Evolutionary conservation across 2,888 invertebrate species (phyloP).

Genomic region (Epinotia brunnichana): DNA sequence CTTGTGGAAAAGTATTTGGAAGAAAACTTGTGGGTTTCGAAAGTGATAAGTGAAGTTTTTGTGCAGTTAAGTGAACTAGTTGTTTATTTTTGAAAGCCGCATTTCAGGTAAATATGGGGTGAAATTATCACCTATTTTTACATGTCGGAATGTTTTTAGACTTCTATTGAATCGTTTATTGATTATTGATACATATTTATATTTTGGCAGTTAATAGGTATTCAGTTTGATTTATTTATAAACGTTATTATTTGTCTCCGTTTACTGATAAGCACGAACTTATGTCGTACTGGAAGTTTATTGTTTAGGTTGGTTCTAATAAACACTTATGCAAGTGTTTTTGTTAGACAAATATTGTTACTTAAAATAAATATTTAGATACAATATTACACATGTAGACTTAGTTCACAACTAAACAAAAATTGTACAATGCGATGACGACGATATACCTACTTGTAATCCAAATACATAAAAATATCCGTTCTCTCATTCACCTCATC

Average conservation of each 20-base stretch:
- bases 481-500: too few species aligned
- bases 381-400: too few species aligned
- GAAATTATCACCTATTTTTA: background rate
- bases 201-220: background rate
- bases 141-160: background rate
- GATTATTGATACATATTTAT: background rate
- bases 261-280: background rate
- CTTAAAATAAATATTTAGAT: too few species aligned
- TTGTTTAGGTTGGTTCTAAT: background rate
- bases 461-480: too few species aligned
- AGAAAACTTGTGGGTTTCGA: slow-evolving; percentile 43
- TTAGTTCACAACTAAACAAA: too few species aligned
- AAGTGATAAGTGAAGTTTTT: slow-evolving; percentile 42
- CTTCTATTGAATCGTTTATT: background rate
- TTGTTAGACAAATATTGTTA: background rate
- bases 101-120: slow-evolving; percentile 17
- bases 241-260: background rate
- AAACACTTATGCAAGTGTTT: background rate
- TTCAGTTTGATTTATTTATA: background rate
- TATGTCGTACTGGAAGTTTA: background rate
- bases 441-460: too few species aligned
- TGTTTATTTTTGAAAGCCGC: slow-evolving; percentile 6
- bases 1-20: slow-evolving; percentile 42
- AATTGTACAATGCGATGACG: too few species aligned
- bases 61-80: slow-evolving; percentile 34